A percentile compares a stretch with the other conserved stretches of the same genome.
Evolutionary conservation across 2,113 vertebrate genomes (phyloP).

Genomic region (Tupaia chinensis): DNA sequence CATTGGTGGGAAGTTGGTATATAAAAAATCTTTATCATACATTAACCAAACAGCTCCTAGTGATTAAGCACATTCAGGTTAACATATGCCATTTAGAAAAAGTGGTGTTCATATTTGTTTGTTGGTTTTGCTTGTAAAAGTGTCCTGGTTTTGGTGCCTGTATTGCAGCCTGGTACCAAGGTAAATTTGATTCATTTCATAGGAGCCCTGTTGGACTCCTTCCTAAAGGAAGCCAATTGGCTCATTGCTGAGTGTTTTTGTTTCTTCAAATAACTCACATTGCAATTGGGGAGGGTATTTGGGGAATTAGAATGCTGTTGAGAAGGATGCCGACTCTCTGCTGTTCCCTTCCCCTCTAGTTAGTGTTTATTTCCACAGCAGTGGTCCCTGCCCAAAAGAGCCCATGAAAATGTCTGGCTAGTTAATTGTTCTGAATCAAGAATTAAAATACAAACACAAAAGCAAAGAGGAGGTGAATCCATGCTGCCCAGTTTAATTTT

Average conservation of each 20-base stretch:
- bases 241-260: slow-evolving; percentile 46
- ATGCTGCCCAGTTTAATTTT: fast-evolving
- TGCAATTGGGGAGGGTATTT: slow-evolving; percentile 55
- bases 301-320: slow-evolving; percentile 42
- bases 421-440: not conserved
- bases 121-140: not conserved
- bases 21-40: not conserved
- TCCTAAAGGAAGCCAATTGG: slow-evolving; percentile 26
- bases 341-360: not conserved
- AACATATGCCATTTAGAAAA: not conserved
- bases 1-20: not conserved
- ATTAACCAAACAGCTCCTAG: not conserved
- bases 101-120: not conserved
- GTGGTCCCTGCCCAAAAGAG: fast-evolving
- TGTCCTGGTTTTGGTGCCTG: not conserved
- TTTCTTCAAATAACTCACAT: slow-evolving; percentile 43
- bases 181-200: not conserved
- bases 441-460: not conserved
- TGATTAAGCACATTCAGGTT: not conserved
- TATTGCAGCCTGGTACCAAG: not conserved
- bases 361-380: not conserved
- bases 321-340: not conserved
- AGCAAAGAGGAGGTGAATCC: fast-evolving
- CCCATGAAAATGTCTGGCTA: not conserved
- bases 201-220: not conserved